Base-by-base conservation (phyloP, 2,888 invertebrate species). In the Corbicula japonica region DNA sequence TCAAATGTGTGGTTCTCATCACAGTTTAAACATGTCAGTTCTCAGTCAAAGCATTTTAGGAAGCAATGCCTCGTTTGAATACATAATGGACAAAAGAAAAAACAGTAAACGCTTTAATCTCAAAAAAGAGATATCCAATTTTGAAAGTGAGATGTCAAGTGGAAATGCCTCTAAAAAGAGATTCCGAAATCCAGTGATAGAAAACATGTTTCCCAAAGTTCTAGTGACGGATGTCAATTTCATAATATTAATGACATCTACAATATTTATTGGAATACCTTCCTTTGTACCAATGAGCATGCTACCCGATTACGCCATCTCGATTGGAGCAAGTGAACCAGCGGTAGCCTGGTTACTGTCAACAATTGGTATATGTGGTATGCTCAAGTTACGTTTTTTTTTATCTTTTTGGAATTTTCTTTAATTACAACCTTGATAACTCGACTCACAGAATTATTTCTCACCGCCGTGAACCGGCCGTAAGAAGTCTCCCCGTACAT, bases 41-140 rank as follows among this genome's bases (percentile, higher is more conserved):
- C 18, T 74, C 18, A 74, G 69, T 44, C 78, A 73, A 32, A 46
- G 44, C 1, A 52, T 74, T 3, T 21, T 74, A n/a, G 73, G 78
- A 4, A 78, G 78, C 38, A 73, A 73, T 63, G 78, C 78, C 8
- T 78, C 78, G 8, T 74, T 78, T 52, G 69, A 63, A n/a, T 23
- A 62, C 18, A 78, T 78, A 1, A 35, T 73, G 10, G 54, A 58
- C 21, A 69, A 69, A 35, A n/a, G 58, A 4, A 23, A 23, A 2
- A 38, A 46, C 26, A 6, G 34, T 35, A 56, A 48, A 48, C 15
- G 15, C 1, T 69, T 58, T 15, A 41, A 18, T 23, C 18, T 44
- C 30, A 58, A 30, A 18, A 10, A 58, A 1, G 28, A 32, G 3
- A 21, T 6, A 8, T 44, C 58, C 0, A 34, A 28, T 4, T n/a